Percentiles rank a stretch among this genome's conserved stretches.
Evolutionary conservation across 35 echinoderm and acorn worm genomes (phyloP).

Genomic region (Holothuria glaberrima): DNA sequence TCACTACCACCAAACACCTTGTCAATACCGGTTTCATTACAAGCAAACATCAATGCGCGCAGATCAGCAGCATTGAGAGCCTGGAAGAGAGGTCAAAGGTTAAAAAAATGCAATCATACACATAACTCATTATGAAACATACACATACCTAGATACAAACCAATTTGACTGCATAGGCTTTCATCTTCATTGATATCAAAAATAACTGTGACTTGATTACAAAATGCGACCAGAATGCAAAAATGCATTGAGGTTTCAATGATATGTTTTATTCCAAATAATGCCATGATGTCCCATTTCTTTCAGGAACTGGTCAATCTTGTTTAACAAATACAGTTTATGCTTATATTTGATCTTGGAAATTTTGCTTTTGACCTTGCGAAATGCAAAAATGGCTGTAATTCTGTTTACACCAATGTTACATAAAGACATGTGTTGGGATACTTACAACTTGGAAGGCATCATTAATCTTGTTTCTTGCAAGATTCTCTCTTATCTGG

Average conservation of each 20-base stretch:
- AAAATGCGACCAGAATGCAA: no score
- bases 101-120: not conserved
- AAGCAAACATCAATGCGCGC: slow-evolving; percentile 79
- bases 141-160: not conserved
- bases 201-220: not conserved
- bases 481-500: slow-evolving; percentile 69
- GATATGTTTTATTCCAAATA: no score
- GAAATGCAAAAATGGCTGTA: no score
- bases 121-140: not conserved
- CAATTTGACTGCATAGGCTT: not conserved
- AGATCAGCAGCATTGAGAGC: slow-evolving; percentile 94
- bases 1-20: slow-evolving; percentile 58
- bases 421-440: no score
- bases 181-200: not conserved
- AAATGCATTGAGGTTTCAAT: no score
- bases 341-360: no score
- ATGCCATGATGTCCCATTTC: no score
- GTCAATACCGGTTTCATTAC: slow-evolving; percentile 70
- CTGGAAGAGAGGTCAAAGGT: slow-evolving; percentile 54
- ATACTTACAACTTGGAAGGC: slow-evolving; percentile 92
- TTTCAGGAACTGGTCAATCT: no score
- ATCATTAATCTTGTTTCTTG: slow-evolving; percentile 69
- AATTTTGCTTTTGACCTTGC: no score
- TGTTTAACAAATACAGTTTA: no score
- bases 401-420: no score